Evolutionary conservation across 2,113 vertebrate species (phyloP), one percentile per base, ranked within the genome.

Genomic region (Rostratula benghalensis): DNA sequence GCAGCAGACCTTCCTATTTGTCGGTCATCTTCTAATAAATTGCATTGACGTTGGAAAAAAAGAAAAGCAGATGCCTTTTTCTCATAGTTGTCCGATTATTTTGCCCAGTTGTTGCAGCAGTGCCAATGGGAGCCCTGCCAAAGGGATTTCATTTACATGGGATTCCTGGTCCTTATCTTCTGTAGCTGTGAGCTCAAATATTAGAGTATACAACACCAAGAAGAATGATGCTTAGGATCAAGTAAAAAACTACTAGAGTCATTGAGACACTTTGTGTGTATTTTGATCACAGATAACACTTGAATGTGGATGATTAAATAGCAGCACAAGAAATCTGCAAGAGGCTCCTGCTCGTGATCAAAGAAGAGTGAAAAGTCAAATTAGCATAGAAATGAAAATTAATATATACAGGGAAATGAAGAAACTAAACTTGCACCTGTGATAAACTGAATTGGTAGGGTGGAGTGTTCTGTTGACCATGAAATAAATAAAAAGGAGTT

Each of bases 291-390:
- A 83, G 75, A 12, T 17, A 71, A 10, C 13, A n/a, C 24, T 53
- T 67, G 57, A 85, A 70, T 81, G 56, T 43, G 70, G 41, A 63
- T 30, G n/a, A 84, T 51, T 87, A 92, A 89, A 78, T 59, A 92
- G 76, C 22, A 45, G 69, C 41, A 51, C 27, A 81, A 87, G 43
- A 67, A 82, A 56, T 79, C 77, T 75, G 30, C n/a, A 31, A 74
- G 59, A 73, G 10, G 28, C 28, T 41, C 31, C 22, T 67, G 31
- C 54, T 54, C 88, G 28, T 65, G 37, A 9, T 80, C 83, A 70
- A 82, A 60, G 53, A 73, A 50, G 17, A 71, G 20, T 37, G n/a
- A 89, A 81, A 85, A 95, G 45, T 63, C 39, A 81, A 69, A 93
- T 93, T 65, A 75, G 50, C 61, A 64, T 76, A 78, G 64, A 89